A percentile compares a stretch with the other conserved stretches of the same genome.
These are phyloP conservation scores for Urocitellus parryii DNA, from an alignment of 2,113 vertebrate species.

Conservation along the genomic window DNA sequence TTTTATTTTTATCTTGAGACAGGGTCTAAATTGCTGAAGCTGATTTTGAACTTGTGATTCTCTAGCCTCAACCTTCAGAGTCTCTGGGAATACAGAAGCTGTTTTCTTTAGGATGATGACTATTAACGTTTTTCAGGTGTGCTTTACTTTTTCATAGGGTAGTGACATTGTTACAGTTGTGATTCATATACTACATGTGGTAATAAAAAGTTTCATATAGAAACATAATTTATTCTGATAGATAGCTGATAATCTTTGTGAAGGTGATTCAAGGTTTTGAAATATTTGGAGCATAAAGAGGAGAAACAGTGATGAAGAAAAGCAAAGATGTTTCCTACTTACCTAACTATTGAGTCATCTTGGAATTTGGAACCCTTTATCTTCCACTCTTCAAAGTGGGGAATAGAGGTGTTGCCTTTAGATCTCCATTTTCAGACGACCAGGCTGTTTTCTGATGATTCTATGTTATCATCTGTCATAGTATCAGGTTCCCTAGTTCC, in stretches of 20 bases:
- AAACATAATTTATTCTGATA: conserved; percentile 4
- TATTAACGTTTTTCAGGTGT: background rate
- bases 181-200: background rate
- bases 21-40: too few species aligned
- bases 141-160: conserved; percentile 34
- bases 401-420: background rate
- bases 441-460: conserved; percentile 21
- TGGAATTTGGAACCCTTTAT: conserved; percentile 6
- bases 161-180: background rate
- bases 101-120: conserved; percentile 6
- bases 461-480: background rate
- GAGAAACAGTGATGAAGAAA: conserved; percentile 10
- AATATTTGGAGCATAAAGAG: conserved; percentile 44
- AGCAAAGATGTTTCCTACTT: conserved; percentile 48
- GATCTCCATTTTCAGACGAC: background rate
- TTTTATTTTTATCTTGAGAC: too few species aligned
- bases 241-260: conserved; percentile 35
- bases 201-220: conserved; percentile 26
- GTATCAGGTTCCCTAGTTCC: background rate
- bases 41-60: too few species aligned
- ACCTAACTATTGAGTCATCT: background rate
- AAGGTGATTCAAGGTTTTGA: conserved; percentile 45
- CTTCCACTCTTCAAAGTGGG: background rate
- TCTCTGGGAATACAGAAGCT: background rate
- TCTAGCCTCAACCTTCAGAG: too few species aligned